Base-by-base conservation (phyloP, 53 echinoderm and acorn worm genomes). In the Mesocentrotus franciscanus region DNA sequence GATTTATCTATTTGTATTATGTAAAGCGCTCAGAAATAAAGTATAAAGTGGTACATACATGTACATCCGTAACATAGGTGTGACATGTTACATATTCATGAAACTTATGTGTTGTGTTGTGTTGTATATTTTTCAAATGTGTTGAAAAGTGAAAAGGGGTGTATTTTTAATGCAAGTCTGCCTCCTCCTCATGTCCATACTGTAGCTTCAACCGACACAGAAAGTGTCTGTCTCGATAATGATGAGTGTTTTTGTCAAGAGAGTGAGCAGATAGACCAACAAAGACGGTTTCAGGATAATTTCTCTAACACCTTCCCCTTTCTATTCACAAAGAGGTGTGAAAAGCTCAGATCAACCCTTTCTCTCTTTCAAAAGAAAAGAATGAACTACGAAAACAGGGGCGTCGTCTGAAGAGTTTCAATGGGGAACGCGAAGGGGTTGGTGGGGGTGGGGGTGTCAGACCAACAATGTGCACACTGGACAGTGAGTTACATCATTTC, bases 251-350 rank as follows among this genome's bases (percentile, higher is more conserved):
- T 61, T 81, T 58, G 87, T 13, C 12, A 27, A 27, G n/a, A 87
- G 58, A 87, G 55, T 57, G 57, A 10, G 58, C 24, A 13, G 58
- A 27, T 26, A 22, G 32, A 10, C 68, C 36, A 66, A 68, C 62
- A 62, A 91, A 91, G 36, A 33, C n/a, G n/a, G 66, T 59, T 68
- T 91, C 33, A 68, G 36, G 64, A 42, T 64, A 64, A 91, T 91
- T 91, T 42, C 36, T 0, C 3, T 68, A 64, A 91, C 68, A 36
- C 91, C 64, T 64, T 68, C 91, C 91, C 64, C 91, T 91, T 87
- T 87, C 39, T 35, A 91, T 91, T 91, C 91, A 66, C 91, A 34
- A 5, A 59, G 16, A 91, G 68, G 91, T 68, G 91, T 91, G 91
- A 91, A 91, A 91, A 91, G 61, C 91, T 16, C 70, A 36, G 91